Percentiles rank a stretch among this genome's conserved stretches.
Evolutionary conservation across 64 coral and sea anemone species (phyloP).

Genomic region (Pocillopora verrucosa): DNA sequence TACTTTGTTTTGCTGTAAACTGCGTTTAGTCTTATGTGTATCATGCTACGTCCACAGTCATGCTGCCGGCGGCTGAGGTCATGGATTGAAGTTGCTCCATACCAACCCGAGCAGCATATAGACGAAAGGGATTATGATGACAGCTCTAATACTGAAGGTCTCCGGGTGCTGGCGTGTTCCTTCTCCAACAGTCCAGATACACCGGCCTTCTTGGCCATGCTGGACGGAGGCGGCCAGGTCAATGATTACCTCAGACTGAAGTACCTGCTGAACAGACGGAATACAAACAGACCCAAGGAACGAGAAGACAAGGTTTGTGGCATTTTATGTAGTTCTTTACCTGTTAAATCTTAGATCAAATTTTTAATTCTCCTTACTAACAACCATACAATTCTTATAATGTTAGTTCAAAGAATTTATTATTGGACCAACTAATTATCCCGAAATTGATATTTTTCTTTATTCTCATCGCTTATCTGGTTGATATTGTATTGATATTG

Average conservation of each 20-base stretch:
- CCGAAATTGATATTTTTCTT: too few species aligned
- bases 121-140: constrained; percentile 82
- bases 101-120: constrained; percentile 91
- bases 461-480: too few species aligned
- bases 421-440: too few species aligned
- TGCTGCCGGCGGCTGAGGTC: constrained; percentile 66
- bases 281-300: constrained; percentile 68
- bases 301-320: constrained; percentile 81
- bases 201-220: constrained; percentile 87
- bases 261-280: constrained; percentile 70
- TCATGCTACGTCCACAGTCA: constrained; percentile 5
- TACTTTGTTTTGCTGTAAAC: too few species aligned
- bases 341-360: not conserved
- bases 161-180: constrained; percentile 80
- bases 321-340: not conserved
- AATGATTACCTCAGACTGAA: constrained; percentile 83
- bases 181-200: constrained; percentile 58
- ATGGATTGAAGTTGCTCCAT: constrained; percentile 85
- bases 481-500: too few species aligned
- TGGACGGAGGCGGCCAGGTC: constrained; percentile 90
- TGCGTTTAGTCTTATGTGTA: not conserved
- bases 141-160: constrained; percentile 61
- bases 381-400: too few species aligned
- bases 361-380: too few species aligned
- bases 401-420: too few species aligned